phyloP scores from a whole-genome alignment of 2,888 invertebrate genomes.

The Lordiphosa fenestrarum region DNA sequence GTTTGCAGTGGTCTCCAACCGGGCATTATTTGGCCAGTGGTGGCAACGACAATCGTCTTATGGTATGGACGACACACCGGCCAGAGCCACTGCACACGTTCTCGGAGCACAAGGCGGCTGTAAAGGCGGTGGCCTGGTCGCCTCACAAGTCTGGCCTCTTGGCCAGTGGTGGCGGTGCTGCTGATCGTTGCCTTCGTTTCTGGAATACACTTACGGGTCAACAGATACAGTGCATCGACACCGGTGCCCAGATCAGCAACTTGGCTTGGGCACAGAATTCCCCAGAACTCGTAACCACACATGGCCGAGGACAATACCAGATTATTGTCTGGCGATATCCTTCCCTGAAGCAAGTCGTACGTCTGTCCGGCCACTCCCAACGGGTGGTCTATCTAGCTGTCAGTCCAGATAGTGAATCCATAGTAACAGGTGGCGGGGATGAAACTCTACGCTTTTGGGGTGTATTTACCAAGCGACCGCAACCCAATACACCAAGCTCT shows the following conservation, averaged over 20 bases:
- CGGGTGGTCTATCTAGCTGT: slow-evolving; percentile 96
- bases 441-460: slow-evolving; percentile 99
- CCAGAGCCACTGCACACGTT: slow-evolving; percentile 95
- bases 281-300: slow-evolving; percentile 97
- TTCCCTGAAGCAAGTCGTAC: slow-evolving; percentile 96
- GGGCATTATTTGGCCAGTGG: slow-evolving; percentile 97
- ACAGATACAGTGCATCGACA: slow-evolving; percentile 98
- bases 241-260: slow-evolving; percentile 98
- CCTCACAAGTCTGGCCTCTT: slow-evolving; percentile 98
- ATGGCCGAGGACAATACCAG: slow-evolving; percentile 98
- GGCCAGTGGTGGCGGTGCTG: slow-evolving; percentile 98
- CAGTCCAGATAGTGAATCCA: slow-evolving; percentile 98
- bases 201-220: slow-evolving; percentile 99
- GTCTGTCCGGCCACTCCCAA: slow-evolving; percentile 97
- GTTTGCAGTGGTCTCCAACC: slow-evolving; percentile 98
- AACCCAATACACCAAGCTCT: slow-evolving; percentile 94
- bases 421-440: slow-evolving; percentile 98
- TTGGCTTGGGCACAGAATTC: slow-evolving; percentile 99
- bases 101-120: slow-evolving; percentile 95
- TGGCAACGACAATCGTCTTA: slow-evolving; percentile 89
- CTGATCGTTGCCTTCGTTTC: slow-evolving; percentile 96
- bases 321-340: slow-evolving; percentile 99
- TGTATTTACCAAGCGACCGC: slow-evolving; percentile 97
- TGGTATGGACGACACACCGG: slow-evolving; percentile 88
- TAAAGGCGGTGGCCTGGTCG: slow-evolving; percentile 99